Evolutionary conservation across 2,797 vertebrate genomes (phyloP).

Genomic region (Lithobates pipiens): DNA sequence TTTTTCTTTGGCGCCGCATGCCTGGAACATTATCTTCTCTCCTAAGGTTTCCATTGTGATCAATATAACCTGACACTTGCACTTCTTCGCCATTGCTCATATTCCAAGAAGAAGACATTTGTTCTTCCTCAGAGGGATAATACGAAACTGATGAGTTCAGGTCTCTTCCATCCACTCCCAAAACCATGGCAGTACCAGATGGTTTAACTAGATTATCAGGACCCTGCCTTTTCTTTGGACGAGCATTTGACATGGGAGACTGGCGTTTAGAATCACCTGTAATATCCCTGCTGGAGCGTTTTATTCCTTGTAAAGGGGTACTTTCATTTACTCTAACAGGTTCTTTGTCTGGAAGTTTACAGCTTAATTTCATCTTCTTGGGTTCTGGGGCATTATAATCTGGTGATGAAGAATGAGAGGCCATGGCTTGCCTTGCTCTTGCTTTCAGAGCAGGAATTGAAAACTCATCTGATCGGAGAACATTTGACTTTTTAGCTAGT

Average conservation of each 20-base stretch:
- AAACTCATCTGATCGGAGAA: constrained; percentile 56
- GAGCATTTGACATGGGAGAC: background rate
- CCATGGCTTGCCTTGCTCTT: background rate
- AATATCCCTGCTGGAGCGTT: background rate
- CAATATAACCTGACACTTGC: background rate
- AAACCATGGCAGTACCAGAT: background rate
- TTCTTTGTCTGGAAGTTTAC: background rate
- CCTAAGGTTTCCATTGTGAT: constrained; percentile 17
- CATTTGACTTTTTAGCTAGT: constrained; percentile 64
- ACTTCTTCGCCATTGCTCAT: background rate
- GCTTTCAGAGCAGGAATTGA: constrained; percentile 50
- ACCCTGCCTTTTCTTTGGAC: background rate
- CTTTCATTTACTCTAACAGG: background rate
- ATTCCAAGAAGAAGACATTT: background rate
- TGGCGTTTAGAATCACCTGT: background rate
- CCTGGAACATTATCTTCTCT: constrained; percentile 62
- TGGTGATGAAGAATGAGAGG: constrained; percentile 1
- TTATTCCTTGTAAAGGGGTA: background rate
- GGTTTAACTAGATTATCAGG: background rate
- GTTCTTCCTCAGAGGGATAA: constrained; percentile 24
- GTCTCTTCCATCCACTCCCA: constrained; percentile 3
- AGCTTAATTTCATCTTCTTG: constrained; percentile 27
- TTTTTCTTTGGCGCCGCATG: constrained; percentile 80
- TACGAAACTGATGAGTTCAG: background rate
- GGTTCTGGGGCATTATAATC: constrained; percentile 15